Percentiles rank a stretch among this genome's conserved stretches.
Conservation (phyloP, 1,140 invertebrate species). For the Radopholus similis region DNA sequence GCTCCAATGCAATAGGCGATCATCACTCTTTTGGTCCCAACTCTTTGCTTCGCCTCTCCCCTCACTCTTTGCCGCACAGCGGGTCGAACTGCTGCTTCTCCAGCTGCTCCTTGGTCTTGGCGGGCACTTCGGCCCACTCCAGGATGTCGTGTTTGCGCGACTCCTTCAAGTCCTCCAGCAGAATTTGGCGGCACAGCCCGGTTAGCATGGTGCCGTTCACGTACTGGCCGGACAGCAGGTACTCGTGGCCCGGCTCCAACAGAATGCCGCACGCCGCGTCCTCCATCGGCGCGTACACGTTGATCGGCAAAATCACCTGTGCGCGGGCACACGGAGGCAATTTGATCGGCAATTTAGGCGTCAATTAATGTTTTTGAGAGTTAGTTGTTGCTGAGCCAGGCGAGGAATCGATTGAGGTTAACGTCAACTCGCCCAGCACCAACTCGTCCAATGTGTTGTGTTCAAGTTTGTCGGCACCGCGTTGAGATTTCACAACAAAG, state of each 20-base stretch:
- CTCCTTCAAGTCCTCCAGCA: slow-evolving; percentile 19
- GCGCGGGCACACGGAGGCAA: background rate
- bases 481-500: no score
- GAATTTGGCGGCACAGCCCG: slow-evolving; percentile 17
- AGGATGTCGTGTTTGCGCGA: slow-evolving; percentile 18
- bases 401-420: no score
- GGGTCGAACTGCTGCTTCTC: slow-evolving; percentile 17
- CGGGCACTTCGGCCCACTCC: slow-evolving; percentile 24
- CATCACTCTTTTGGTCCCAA: no score
- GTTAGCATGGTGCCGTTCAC: slow-evolving; percentile 24
- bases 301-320: slow-evolving; percentile 6
- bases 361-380: no score
- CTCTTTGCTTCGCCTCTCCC: background rate
- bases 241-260: slow-evolving; percentile 20
- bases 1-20: no score
- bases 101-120: slow-evolving; percentile 10
- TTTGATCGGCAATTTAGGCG: background rate
- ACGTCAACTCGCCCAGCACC: no score
- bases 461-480: no score
- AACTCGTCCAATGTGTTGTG: no score
- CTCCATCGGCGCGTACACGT: slow-evolving; percentile 12
- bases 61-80: background rate
- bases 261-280: slow-evolving; percentile 21
- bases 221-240: slow-evolving; percentile 16
- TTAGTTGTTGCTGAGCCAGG: no score